Evolutionary conservation across 2,888 invertebrate species (phyloP).

Genomic region (Caenorhabditis drosophilae): DNA sequence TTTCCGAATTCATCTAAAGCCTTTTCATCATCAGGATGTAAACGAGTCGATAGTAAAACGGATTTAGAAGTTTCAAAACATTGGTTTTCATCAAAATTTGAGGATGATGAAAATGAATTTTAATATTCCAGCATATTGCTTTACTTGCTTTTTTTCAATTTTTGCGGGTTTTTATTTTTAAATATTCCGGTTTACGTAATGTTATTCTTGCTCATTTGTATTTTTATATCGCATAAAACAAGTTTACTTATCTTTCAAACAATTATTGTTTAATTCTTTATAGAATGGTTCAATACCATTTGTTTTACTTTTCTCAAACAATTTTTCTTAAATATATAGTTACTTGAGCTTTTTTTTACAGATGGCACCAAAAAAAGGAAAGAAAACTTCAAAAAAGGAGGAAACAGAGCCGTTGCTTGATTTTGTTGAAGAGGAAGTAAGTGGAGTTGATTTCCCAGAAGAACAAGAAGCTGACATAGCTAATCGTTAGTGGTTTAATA

Average conservation of each 20-base stretch:
- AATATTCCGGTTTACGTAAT: not conserved
- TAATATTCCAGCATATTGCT: not conserved
- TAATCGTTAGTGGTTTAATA: no score
- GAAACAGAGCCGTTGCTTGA: conserved; percentile 29
- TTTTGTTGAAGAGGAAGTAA: conserved; percentile 40
- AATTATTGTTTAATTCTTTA: not conserved
- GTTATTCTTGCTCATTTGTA: not conserved
- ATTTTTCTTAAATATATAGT: not conserved
- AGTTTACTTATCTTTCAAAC: not conserved
- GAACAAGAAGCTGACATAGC: not conserved
- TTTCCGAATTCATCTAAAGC: conserved; percentile 56
- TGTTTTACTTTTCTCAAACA: not conserved
- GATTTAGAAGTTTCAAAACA: conserved; percentile 53
- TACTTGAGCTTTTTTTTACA: no score
- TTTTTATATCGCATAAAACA: no score
- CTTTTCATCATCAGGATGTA: conserved; percentile 78
- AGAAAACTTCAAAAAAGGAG: conserved; percentile 15
- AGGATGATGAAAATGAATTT: not conserved
- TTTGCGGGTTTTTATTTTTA: not conserved
- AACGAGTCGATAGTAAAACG: conserved; percentile 81
- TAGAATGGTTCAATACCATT: not conserved
- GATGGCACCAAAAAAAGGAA: not conserved
- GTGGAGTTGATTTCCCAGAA: conserved; percentile 11
- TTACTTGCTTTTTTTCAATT: not conserved
- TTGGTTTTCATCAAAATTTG: conserved; percentile 11